phyloP scores from a whole-genome alignment of 2,888 invertebrate species.

The Andrena fulva region DNA sequence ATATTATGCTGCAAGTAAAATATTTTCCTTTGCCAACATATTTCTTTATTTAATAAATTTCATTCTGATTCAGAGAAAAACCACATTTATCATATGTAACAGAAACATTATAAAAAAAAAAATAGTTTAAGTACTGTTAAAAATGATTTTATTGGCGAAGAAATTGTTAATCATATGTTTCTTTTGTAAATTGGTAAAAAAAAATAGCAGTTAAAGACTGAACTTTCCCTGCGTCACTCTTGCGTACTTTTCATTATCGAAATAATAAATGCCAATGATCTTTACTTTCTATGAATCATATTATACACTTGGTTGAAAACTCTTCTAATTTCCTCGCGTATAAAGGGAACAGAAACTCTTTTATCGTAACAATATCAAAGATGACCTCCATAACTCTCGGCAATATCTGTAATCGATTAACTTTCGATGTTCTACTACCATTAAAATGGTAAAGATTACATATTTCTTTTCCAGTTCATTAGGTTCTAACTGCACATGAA shows the following conservation, averaged over 20 bases:
- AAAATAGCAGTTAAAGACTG: neutral
- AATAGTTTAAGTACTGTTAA: neutral
- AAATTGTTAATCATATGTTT: neutral
- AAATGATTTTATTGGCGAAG: neutral
- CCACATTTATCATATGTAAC: too few species aligned
- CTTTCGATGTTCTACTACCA: constrained; percentile 43
- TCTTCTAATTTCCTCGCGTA: constrained; percentile 2
- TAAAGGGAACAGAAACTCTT: neutral
- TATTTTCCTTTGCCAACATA: too few species aligned
- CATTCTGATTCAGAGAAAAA: too few species aligned
- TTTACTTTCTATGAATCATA: neutral
- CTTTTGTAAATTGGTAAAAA: neutral
- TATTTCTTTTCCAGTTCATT: neutral
- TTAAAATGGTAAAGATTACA: constrained; percentile 10
- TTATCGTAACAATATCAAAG: constrained; percentile 42
- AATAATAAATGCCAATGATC: neutral
- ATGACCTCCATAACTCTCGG: constrained; percentile 31
- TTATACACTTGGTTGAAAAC: neutral
- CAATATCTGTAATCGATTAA: constrained; percentile 48
- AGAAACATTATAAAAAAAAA: too few species aligned
- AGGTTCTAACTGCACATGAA: constrained; percentile 27
- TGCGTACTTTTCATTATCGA: neutral
- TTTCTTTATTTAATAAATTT: neutral
- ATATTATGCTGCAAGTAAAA: neutral
- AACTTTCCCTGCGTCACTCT: neutral